A percentile compares a stretch with the other conserved stretches of the same genome.
Conservation (phyloP, 1,140 invertebrate genomes). For the Brachionus rotundiformis region DNA sequence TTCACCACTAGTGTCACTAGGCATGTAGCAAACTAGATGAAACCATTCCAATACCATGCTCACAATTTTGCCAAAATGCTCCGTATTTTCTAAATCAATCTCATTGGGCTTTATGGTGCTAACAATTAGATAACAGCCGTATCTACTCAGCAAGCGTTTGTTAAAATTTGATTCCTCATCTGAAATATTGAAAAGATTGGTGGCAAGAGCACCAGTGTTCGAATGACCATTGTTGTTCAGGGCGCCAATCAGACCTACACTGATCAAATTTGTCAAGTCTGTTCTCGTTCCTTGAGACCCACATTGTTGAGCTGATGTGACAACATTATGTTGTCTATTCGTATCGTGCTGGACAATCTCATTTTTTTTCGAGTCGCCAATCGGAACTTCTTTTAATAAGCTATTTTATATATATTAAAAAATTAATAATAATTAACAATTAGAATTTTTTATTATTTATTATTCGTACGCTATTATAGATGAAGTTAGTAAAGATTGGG, state of each 20-base stretch:
- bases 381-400: conserved; percentile 63
- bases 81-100: conserved; percentile 57
- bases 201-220: conserved; percentile 41
- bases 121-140: conserved; percentile 93
- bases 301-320: too few species aligned
- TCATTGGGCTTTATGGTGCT: conserved; percentile 84
- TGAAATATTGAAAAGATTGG: conserved; percentile 54
- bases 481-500: neutral
- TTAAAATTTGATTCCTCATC: conserved; percentile 60
- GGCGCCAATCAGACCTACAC: conserved; percentile 50
- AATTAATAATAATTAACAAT: neutral
- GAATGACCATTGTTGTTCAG: conserved; percentile 46
- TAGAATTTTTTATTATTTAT: neutral
- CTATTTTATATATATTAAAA: conserved; percentile 54
- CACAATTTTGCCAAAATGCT: conserved; percentile 84
- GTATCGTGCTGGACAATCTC: neutral
- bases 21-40: conserved; percentile 90
- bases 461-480: conserved; percentile 27
- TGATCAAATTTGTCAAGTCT: conserved; percentile 46
- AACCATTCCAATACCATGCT: conserved; percentile 99
- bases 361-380: conserved; percentile 53
- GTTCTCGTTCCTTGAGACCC: conserved; percentile 52
- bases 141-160: conserved; percentile 76
- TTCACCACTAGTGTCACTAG: conserved; percentile 75
- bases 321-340: neutral